Conservation (phyloP, 2,888 invertebrate species). For the Drosophila flavopinicola region DNA sequence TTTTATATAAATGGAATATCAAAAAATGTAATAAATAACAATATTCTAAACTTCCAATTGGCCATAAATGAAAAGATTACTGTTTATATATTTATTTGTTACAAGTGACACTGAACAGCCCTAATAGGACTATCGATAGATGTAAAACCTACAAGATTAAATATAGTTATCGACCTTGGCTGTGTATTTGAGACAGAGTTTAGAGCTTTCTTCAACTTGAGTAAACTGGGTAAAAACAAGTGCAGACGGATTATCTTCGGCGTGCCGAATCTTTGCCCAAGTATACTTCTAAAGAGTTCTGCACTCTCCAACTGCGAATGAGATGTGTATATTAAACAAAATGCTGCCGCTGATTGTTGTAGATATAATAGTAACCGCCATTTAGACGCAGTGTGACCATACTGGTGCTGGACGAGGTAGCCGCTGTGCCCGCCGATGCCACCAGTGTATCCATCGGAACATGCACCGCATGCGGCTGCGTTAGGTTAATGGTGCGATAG, state of each 20-base stretch:
- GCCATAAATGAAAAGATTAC: too few relatives aligned
- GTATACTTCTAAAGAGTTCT: too few relatives aligned
- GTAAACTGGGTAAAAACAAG: neutral
- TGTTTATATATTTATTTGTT: neutral
- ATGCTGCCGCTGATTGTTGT: constrained; percentile 44
- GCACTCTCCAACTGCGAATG: neutral
- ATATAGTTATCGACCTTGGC: neutral
- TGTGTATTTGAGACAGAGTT: neutral
- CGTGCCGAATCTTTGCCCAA: too few relatives aligned
- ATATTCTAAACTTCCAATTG: too few relatives aligned
- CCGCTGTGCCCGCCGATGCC: neutral
- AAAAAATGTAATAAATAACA: too few relatives aligned
- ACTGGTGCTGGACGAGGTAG: neutral
- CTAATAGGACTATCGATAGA: neutral
- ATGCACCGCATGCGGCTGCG: constrained; percentile 23
- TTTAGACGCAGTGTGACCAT: constrained; percentile 43
- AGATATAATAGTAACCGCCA: constrained; percentile 61
- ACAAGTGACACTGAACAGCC: neutral
- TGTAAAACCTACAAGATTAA: neutral
- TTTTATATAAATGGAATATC: too few relatives aligned
- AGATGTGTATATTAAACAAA: constrained; percentile 2
- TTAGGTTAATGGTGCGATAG: constrained; percentile 78
- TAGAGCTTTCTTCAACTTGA: neutral
- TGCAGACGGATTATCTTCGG: too few relatives aligned
- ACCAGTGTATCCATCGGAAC: neutral